Conservation (phyloP, 2,113 vertebrate species). For the Odontophorus gujanensis region DNA sequence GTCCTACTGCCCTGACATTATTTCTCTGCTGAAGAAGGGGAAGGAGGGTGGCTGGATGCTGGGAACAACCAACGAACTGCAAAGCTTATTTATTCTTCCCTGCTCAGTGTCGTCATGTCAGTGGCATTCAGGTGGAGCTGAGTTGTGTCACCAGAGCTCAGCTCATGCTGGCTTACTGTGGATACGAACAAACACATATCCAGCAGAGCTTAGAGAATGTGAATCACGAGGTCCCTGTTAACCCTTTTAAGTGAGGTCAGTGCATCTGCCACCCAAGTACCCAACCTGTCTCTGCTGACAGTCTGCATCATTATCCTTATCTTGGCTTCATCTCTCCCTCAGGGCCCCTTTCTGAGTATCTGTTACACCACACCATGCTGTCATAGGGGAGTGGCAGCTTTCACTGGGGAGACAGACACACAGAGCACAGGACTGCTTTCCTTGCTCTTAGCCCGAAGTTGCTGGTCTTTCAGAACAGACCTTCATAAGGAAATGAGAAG, state of each 20-base stretch:
- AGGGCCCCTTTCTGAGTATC: background rate
- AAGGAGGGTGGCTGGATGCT: background rate
- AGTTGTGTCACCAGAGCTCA: background rate
- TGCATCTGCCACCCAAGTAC: background rate
- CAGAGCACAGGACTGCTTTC: background rate
- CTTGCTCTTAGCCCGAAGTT: background rate
- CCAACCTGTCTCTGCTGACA: background rate
- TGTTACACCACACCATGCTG: background rate
- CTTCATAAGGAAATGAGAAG: background rate
- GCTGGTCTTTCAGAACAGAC: background rate
- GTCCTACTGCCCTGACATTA: slow-evolving; percentile 21
- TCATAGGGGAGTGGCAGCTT: background rate
- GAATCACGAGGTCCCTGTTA: background rate
- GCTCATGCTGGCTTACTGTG: background rate
- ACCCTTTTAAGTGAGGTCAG: background rate
- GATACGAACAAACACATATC: background rate
- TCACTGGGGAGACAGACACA: background rate
- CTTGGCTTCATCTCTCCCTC: background rate
- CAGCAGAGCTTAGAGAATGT: background rate
- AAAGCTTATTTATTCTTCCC: background rate
- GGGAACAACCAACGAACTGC: background rate
- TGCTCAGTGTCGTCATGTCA: background rate
- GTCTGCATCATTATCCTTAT: background rate
- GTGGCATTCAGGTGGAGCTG: slow-evolving; percentile 5
- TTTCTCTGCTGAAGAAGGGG: background rate